Conservation (phyloP, 2,113 vertebrate species). For the Coptodon rendalli region DNA sequence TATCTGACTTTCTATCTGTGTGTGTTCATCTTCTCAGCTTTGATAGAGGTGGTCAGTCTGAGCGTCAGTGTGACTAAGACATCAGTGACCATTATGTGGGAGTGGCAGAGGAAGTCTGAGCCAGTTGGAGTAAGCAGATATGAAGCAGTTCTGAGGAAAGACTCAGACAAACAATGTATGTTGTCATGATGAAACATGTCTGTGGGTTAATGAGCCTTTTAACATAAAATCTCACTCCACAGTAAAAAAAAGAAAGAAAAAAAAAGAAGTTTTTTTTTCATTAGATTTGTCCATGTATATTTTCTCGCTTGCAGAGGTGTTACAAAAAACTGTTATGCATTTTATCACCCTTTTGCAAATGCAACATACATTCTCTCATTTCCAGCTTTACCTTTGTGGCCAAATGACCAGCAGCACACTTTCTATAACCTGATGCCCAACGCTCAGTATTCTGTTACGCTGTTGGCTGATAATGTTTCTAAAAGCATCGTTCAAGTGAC, state of each 20-base stretch:
- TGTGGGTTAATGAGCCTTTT: neutral
- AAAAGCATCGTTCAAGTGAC: neutral
- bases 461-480: neutral
- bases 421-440: slow-evolving; percentile 30
- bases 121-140: slow-evolving; percentile 29
- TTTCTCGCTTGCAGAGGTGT: neutral
- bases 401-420: slow-evolving; percentile 17
- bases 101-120: slow-evolving; percentile 19
- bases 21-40: slow-evolving; percentile 20
- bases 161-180: neutral
- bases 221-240: fast-evolving
- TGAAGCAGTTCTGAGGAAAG: neutral
- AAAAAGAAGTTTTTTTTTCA: fast-evolving
- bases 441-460: slow-evolving; percentile 36
- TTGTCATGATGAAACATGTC: neutral
- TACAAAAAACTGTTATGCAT: neutral
- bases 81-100: slow-evolving; percentile 10
- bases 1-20: neutral
- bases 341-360: neutral
- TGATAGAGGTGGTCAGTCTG: slow-evolving; percentile 17
- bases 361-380: neutral
- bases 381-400: slow-evolving; percentile 30
- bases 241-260: neutral
- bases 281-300: neutral
- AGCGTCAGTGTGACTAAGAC: slow-evolving; percentile 7